Conservation (phyloP, 2,888 invertebrate species). For the Agrilus mali region DNA sequence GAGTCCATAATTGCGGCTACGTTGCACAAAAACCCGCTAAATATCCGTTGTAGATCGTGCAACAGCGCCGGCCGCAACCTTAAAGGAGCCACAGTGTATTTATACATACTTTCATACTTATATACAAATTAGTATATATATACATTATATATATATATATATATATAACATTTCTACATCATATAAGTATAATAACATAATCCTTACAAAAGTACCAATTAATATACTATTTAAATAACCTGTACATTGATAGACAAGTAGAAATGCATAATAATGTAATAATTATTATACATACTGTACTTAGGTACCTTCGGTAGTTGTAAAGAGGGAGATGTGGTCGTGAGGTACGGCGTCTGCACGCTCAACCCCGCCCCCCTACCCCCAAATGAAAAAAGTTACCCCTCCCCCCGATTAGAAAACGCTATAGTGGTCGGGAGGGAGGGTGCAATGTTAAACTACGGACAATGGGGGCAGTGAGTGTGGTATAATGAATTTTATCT, state of each 20-base stretch:
- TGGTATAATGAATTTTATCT: conserved; percentile 34
- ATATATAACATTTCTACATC: conserved; percentile 29
- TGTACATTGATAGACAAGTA: conserved; percentile 30
- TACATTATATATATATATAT: conserved; percentile 22
- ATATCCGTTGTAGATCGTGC: too few relatives aligned
- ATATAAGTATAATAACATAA: conserved; percentile 33
- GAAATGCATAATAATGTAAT: conserved; percentile 7
- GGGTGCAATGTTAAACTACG: too few relatives aligned
- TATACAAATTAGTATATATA: conserved; percentile 23
- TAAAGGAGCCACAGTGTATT: conserved; percentile 28
- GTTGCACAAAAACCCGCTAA: too few relatives aligned
- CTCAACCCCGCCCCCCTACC: too few relatives aligned
- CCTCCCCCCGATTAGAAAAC: too few relatives aligned
- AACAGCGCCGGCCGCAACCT: too few relatives aligned
- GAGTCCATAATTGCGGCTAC: too few relatives aligned
- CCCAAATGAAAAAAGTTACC: too few relatives aligned
- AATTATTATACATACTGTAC: not conserved
- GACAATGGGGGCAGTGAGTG: conserved; percentile 25
- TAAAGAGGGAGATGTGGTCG: too few relatives aligned
- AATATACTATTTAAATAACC: conserved; percentile 29
- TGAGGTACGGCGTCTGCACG: too few relatives aligned
- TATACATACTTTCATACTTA: conserved; percentile 26
- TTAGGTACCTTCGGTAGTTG: not conserved
- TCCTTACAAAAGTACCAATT: conserved; percentile 53
- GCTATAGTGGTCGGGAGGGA: too few relatives aligned